These are phyloP conservation scores for Emydocephalus ijimae DNA, from an alignment of 2,113 vertebrate species.

Conservation along the genomic window DNA sequence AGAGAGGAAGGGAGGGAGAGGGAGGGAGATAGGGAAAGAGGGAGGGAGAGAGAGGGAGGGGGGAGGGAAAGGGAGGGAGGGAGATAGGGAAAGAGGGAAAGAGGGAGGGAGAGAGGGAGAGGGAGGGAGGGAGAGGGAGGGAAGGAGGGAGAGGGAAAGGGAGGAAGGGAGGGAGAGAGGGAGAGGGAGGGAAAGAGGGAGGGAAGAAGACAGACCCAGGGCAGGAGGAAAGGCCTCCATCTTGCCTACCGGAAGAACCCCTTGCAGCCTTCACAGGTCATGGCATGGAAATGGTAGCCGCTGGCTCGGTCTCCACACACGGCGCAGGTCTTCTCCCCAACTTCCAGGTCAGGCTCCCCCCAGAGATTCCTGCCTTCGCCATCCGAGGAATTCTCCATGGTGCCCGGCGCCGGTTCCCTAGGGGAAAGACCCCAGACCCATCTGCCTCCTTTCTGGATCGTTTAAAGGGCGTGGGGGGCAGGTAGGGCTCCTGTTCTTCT, in stretches of 20 bases:
- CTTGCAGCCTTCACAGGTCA: slow-evolving; percentile 67
- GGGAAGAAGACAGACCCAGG: not conserved
- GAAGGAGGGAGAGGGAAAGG: not conserved
- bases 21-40: fast-evolving
- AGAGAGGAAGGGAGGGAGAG: fast-evolving
- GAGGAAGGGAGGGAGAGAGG: not conserved
- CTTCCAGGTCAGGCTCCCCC: fast-evolving
- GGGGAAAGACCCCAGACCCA: not conserved
- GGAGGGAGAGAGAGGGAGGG: no score
- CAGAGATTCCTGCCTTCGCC: not conserved
- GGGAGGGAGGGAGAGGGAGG: no score
- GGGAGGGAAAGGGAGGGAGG: fast-evolving
- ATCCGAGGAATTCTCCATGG: slow-evolving; percentile 9
- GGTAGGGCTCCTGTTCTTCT: not conserved
- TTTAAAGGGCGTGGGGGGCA: not conserved
- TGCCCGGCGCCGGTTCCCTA: not conserved
- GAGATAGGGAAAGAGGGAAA: no score
- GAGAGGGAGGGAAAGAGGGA: not conserved
- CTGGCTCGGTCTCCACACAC: slow-evolving; percentile 67
- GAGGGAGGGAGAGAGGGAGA: no score
- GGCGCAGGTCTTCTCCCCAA: slow-evolving; percentile 50
- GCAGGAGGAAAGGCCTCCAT: no score
- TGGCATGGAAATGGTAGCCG: slow-evolving; percentile 68
- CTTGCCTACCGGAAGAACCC: slow-evolving; percentile 64
- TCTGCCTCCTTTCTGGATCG: not conserved